Evolutionary conservation across 2,888 invertebrate species (phyloP), one percentile per base, ranked within the genome.

Genomic region (Atrina japonica): DNA sequence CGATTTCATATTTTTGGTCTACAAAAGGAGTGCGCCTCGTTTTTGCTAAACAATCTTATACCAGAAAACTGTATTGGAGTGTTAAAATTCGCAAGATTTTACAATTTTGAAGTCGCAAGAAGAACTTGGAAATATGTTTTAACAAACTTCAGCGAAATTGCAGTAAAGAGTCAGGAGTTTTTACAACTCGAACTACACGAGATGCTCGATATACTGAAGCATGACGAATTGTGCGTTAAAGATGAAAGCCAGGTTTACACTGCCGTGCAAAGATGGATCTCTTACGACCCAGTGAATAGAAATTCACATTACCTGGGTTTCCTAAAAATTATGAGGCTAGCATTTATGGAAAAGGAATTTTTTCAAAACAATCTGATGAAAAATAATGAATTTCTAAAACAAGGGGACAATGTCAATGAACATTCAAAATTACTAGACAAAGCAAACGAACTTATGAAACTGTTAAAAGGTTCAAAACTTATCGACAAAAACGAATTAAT

Each of bases 11-110:
- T 95, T 7, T 91, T 95, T 56, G 96, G 96, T 0, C 94, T 97
- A 55, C 92, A 96, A 60, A 94, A 95, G 78, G 92, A 95, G 41
- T 97, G 97, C 90, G 95, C 95, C 84, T 93, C 95, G 50, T 96
- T 94, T 86, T 92, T 97, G 23, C 92, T 93, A 66, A 90, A 91
- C 59, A 93, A 94, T 70, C 91, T 97, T 29, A 94, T 92, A 23
- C 93, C 95, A 0, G 93, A 93, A 81, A 97, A 97, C 89, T 95
- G 95, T 87, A 94, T 97, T 73, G 95, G 95, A 29, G 94, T 97
- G 61, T 93, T 95, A 93, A 93, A 93, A 83, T 97, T 97, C 91
- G 95, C 96, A n/a, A 93, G 93, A 80, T 93, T 93, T 73, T 94
- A 94, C 83, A 95, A 94, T 86, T 95, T 94, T 88, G 92, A 92